A percentile compares a stretch with the other conserved stretches of the same genome.
Conservation (phyloP, 2,888 invertebrate genomes). For the Synergus gifuensis region DNA sequence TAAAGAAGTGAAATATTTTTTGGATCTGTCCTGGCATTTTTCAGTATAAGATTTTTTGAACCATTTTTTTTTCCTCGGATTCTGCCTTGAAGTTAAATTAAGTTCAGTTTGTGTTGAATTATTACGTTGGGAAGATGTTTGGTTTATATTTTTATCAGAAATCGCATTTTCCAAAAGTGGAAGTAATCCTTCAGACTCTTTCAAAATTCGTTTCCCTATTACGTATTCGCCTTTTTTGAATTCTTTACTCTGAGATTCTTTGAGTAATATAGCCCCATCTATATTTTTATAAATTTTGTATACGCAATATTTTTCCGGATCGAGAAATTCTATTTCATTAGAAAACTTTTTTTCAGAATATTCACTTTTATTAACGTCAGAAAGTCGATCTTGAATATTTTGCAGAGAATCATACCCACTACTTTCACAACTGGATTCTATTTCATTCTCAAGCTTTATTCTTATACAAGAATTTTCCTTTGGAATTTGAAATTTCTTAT, state of each 20-base stretch:
- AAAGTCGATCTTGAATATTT: background rate
- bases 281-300: constrained; percentile 15
- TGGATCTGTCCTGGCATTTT: background rate
- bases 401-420: constrained; percentile 20
- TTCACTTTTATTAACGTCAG: background rate
- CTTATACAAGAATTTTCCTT: background rate
- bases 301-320: constrained; percentile 9
- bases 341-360: background rate
- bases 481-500: background rate
- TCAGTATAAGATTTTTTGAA: background rate
- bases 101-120: constrained; percentile 24
- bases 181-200: background rate
- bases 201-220: background rate
- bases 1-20: constrained; percentile 1
- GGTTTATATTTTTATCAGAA: background rate
- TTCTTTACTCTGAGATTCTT: constrained; percentile 13
- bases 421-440: background rate
- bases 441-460: background rate
- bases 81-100: background rate
- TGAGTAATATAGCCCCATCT: constrained; percentile 16
- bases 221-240: background rate
- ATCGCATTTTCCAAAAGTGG: background rate
- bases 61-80: background rate
- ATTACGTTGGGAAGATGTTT: background rate
- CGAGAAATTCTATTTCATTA: background rate